Percentiles rank a stretch among this genome's conserved stretches.
phyloP scores from a whole-genome alignment of 2,113 vertebrate species.

The Pollachius pollachius region DNA sequence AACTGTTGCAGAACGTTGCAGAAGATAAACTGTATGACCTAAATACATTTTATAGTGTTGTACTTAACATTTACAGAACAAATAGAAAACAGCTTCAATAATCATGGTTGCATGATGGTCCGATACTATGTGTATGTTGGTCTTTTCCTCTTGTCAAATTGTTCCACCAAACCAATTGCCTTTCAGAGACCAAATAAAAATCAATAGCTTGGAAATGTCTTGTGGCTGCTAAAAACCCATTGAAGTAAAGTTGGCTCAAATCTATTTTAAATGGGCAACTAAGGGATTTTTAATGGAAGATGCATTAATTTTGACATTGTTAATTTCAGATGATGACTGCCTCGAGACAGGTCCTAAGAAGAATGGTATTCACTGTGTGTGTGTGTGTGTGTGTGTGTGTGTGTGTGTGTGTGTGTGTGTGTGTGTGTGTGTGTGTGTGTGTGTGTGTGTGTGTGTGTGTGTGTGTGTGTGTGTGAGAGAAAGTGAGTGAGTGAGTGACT shows the following conservation, averaged over 20 bases:
- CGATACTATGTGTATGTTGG: too few relatives aligned
- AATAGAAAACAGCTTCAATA: too few relatives aligned
- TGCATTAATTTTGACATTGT: slow-evolving; percentile 47
- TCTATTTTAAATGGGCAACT: slow-evolving; percentile 66
- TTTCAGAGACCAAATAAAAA: too few relatives aligned
- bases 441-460: slow-evolving; percentile 4
- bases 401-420: not conserved
- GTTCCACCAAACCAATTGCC: too few relatives aligned
- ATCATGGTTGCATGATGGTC: too few relatives aligned
- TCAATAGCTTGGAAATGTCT: too few relatives aligned
- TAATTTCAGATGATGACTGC: slow-evolving; percentile 46
- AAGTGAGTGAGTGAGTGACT: not conserved
- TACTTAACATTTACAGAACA: too few relatives aligned
- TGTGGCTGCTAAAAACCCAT: too few relatives aligned
- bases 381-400: slow-evolving; percentile 2
- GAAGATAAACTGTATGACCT: too few relatives aligned
- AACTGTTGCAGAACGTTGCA: too few relatives aligned
- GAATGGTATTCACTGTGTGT: slow-evolving; percentile 26
- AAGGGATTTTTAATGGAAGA: slow-evolving; percentile 65
- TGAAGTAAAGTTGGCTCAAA: slow-evolving; percentile 49
- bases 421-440: slow-evolving; percentile 13
- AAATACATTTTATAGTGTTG: too few relatives aligned
- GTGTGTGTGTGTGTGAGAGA: not conserved
- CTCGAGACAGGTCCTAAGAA: slow-evolving; percentile 36
- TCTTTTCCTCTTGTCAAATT: too few relatives aligned